Evolutionary conservation across 2,797 vertebrate species (phyloP).

Genomic region (Rhinogobio ventralis): DNA sequence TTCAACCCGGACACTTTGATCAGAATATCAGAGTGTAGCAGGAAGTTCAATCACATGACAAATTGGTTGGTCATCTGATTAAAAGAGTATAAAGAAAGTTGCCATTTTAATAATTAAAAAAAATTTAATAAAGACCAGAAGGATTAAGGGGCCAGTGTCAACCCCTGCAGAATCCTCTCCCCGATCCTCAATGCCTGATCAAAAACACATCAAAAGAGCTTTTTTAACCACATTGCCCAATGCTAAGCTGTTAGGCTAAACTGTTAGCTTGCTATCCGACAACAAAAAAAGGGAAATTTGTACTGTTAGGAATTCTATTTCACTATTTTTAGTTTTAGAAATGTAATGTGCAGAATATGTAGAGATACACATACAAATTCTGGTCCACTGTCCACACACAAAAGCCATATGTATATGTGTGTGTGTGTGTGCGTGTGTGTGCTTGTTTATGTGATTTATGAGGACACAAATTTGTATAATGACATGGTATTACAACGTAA

Average conservation of each 20-base stretch:
- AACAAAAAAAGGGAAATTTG: not conserved
- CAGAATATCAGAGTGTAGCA: conserved; percentile 3
- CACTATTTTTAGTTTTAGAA: not conserved
- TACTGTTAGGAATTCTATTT: not conserved
- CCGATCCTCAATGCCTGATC: not conserved
- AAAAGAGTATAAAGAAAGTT: not conserved
- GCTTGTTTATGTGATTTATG: too few relatives aligned
- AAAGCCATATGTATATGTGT: not conserved
- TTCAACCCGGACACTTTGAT: not conserved
- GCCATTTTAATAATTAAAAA: not conserved
- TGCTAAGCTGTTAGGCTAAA: not conserved
- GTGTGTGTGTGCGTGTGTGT: too few relatives aligned
- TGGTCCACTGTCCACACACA: not conserved
- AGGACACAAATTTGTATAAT: too few relatives aligned
- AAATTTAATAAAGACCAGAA: not conserved
- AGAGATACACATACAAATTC: not conserved
- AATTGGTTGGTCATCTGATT: not conserved
- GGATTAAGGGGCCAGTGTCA: not conserved
- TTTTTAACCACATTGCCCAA: not conserved
- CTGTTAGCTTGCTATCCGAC: not conserved
- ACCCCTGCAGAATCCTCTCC: not conserved
- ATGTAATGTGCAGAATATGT: not conserved
- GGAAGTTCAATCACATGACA: conserved; percentile 21
- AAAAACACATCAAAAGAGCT: not conserved
- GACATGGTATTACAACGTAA: too few relatives aligned